Conservation (phyloP, 2,113 vertebrate species). For the Scatophagus argus region DNA sequence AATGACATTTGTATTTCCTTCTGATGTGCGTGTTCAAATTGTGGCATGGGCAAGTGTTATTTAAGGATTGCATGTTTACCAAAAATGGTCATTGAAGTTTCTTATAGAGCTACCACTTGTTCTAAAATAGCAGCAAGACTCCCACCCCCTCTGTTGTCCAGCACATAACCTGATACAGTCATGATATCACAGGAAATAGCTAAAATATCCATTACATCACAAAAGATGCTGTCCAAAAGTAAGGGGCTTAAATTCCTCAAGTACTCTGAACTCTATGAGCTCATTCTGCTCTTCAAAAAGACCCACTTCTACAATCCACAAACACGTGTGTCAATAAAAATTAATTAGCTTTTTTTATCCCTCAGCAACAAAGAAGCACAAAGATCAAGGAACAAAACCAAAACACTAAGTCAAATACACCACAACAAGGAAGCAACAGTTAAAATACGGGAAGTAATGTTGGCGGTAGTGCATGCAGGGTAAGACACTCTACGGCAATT, state of each 20-base stretch:
- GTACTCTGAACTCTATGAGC: not conserved
- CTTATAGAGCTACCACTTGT: not conserved
- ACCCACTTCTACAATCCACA: not conserved
- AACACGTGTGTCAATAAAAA: no score
- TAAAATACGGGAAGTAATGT: not conserved
- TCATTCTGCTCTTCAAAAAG: not conserved
- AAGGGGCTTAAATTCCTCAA: conserved; percentile 4
- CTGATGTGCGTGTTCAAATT: not conserved
- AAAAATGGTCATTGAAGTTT: conserved; percentile 42
- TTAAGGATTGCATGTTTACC: conserved; percentile 8
- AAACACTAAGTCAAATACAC: not conserved
- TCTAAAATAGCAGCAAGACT: conserved; percentile 1
- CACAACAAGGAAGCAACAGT: not conserved
- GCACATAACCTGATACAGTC: conserved; percentile 29
- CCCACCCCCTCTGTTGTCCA: not conserved
- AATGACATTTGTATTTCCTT: not conserved
- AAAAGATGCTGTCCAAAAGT: conserved; percentile 7
- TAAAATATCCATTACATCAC: conserved; percentile 32
- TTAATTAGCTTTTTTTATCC: not conserved
- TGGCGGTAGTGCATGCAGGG: no score
- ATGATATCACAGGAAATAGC: conserved; percentile 20
- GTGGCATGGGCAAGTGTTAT: not conserved
- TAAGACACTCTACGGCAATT: not conserved
- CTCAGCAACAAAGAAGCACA: not conserved
- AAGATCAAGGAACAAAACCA: not conserved